Base-by-base conservation (phyloP, 2,113 vertebrate genomes). In the Hassar affinis region DNA sequence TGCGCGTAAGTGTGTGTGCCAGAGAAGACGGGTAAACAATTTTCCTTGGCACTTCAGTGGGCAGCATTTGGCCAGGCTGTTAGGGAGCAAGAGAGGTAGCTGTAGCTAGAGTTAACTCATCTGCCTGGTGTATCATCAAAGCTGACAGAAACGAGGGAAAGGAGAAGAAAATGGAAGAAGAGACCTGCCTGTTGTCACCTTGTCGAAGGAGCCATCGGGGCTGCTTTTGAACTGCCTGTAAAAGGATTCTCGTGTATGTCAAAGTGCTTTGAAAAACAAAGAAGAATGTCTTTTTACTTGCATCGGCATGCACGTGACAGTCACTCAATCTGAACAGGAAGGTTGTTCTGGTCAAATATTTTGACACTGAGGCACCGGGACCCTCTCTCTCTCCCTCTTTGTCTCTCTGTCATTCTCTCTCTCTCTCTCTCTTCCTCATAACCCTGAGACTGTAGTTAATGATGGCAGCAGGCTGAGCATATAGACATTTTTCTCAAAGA, bases 131-230 rank as follows among this genome's bases (percentile, higher is more conserved):
- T 86, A 71, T 93, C 91, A 91, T 90, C 87, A 85, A 84, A 92
- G 86, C 90, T 90, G 93, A 94, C 93, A 92, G 88, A 87, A 90
- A 83, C 76, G 89, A 91, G 89, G 87, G 86, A 85, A 80, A 86
- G 83, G 84, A 87, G 72, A 75, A 84, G 88, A 80, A 79, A 86
- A 25, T 76, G 85, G 86, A 51, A 83, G 79, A 79, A 54, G 80
- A 85, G 84, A 90, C 86, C 81, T 80, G 78, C 56, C 54, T 84
- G 89, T 86, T 91, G 88, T 87, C 91, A 91, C 90, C 88, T 89
- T 88, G 90, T 92, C 89, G 88, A 86, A 45, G 81, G 85, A 87
- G 66, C 76, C 85, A 78, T 80, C 59, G 62, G 14, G 52, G 27
- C 79, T 77, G 76, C 80, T 84, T 87, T 86, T 87, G 83, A 87